Evolutionary conservation across 2,888 invertebrate species (phyloP).

Genomic region (Acanthosepion esculentum): DNA sequence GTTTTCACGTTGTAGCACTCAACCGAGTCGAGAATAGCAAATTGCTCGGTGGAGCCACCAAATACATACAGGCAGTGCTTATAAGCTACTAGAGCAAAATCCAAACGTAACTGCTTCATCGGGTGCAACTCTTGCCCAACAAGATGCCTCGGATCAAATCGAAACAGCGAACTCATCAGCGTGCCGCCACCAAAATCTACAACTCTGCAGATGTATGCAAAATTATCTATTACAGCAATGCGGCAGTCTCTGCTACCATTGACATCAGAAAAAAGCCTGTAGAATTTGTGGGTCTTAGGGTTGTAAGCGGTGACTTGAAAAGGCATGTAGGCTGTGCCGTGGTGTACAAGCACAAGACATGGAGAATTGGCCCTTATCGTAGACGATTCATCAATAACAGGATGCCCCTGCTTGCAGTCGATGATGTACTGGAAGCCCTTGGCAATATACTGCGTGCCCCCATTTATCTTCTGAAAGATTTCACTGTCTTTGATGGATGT

Average conservation of each 20-base stretch:
- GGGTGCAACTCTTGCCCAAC: conserved; percentile 70
- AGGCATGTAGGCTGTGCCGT: conserved; percentile 71
- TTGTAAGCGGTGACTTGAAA: conserved; percentile 73
- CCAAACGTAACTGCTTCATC: conserved; percentile 69
- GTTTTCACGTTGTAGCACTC: conserved; percentile 71
- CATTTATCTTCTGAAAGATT: conserved; percentile 61
- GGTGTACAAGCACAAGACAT: conserved; percentile 67
- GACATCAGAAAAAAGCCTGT: conserved; percentile 70
- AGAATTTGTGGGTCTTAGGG: conserved; percentile 64
- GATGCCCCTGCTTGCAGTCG: conserved; percentile 68
- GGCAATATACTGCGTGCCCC: conserved; percentile 60
- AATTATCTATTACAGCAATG: conserved; percentile 71
- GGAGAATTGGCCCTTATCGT: conserved; percentile 61
- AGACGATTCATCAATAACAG: conserved; percentile 64
- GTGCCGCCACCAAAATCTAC: conserved; percentile 75
- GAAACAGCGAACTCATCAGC: conserved; percentile 71
- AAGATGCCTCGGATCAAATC: conserved; percentile 73
- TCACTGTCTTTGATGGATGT: conserved; percentile 63
- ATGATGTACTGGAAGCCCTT: conserved; percentile 68
- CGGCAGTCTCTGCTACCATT: conserved; percentile 73
- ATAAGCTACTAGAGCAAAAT: conserved; percentile 70
- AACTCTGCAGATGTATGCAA: conserved; percentile 72
- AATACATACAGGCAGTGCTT: conserved; percentile 69
- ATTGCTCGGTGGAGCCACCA: conserved; percentile 72
- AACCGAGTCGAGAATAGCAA: conserved; percentile 70